A percentile compares a stretch with the other conserved stretches of the same genome.
Conservation (phyloP, 2,113 vertebrate species). For the Passer montanus region DNA sequence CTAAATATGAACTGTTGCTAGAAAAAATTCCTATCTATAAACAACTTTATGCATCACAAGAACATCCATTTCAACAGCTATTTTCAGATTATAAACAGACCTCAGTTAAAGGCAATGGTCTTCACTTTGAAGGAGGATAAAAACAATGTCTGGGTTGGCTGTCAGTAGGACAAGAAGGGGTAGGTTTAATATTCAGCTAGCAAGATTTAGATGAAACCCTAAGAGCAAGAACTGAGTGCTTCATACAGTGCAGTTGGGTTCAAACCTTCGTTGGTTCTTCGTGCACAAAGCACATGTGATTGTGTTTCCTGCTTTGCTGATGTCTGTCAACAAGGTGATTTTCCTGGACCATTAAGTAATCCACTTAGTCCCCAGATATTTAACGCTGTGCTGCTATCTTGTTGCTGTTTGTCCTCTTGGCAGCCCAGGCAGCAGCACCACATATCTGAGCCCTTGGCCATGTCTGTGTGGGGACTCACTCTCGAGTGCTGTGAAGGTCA, state of each 20-base stretch:
- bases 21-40: background rate
- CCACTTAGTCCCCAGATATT: constrained; percentile 24
- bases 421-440: background rate
- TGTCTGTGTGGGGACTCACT: background rate
- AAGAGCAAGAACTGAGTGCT: background rate
- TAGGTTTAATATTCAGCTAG: background rate
- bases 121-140: background rate
- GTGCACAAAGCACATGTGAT: background rate
- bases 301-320: background rate
- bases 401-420: constrained; percentile 31
- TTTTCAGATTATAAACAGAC: background rate
- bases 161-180: background rate
- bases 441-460: background rate
- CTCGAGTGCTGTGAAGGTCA: background rate
- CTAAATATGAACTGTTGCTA: background rate
- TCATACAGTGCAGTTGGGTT: background rate
- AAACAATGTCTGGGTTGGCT: background rate
- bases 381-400: background rate
- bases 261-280: background rate
- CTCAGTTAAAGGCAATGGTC: background rate
- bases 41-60: background rate
- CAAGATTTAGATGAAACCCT: background rate
- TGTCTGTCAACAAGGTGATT: constrained; percentile 6
- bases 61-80: background rate
- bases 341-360: background rate